Percentiles rank a stretch among this genome's conserved stretches.
Evolutionary conservation across 2,113 vertebrate species (phyloP).

Genomic region (Zapornia atra): DNA sequence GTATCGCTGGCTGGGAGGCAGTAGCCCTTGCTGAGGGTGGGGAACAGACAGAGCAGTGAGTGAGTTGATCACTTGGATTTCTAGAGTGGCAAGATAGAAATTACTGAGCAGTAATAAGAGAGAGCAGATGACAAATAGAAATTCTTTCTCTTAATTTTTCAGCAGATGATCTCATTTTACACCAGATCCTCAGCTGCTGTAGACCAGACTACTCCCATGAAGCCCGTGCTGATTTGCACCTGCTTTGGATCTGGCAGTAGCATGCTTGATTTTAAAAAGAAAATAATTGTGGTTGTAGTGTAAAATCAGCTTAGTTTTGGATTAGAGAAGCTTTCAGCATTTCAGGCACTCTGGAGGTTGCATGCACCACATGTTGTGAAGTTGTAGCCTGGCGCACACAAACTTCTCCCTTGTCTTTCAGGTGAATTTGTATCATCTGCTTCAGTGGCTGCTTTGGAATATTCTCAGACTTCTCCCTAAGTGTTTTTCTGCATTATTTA

Average conservation of each 20-base stretch:
- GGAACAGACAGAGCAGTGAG: background rate
- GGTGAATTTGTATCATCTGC: conserved; percentile 30
- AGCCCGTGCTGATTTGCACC: conserved; percentile 54
- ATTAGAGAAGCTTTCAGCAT: conserved; percentile 68
- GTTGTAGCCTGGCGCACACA: conserved; percentile 14
- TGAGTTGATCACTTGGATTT: background rate
- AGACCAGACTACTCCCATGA: conserved; percentile 26
- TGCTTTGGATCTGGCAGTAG: conserved; percentile 27
- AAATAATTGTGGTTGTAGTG: conserved; percentile 61
- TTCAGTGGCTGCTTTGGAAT: conserved; percentile 23
- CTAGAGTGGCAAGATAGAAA: background rate
- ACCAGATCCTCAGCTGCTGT: conserved; percentile 31
- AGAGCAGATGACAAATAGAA: conserved; percentile 41
- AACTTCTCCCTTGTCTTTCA: conserved; percentile 1
- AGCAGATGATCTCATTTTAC: conserved; percentile 51
- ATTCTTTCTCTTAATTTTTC: conserved; percentile 29
- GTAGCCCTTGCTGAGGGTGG: background rate
- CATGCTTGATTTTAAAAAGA: conserved; percentile 37
- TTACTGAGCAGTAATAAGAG: background rate
- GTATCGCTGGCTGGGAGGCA: background rate
- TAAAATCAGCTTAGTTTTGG: conserved; percentile 73
- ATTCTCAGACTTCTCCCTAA: conserved; percentile 21
- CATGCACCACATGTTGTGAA: conserved; percentile 11
- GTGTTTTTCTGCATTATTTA: conserved; percentile 61
- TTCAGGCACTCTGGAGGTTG: conserved; percentile 47